These are phyloP conservation scores for Rhagoletis pomonella DNA, from an alignment of 1,140 invertebrate genomes.

Conservation along the genomic window DNA sequence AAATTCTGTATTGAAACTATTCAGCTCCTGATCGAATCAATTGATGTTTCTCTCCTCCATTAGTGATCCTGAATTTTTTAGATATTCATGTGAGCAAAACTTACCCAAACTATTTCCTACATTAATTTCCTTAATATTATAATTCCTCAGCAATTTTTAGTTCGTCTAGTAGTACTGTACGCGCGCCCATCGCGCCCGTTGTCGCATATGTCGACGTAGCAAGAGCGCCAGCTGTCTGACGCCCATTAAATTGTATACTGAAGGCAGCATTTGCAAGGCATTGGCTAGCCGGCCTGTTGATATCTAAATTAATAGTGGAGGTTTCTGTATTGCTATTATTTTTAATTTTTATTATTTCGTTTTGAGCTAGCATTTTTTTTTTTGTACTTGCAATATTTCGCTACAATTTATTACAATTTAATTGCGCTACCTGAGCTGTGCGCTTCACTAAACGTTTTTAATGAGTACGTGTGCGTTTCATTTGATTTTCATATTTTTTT, in stretches of 20 bases:
- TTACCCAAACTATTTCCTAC: no score
- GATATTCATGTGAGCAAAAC: no score
- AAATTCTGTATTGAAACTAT: no score
- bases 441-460: constrained; percentile 43
- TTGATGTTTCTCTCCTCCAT: no score
- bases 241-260: constrained; percentile 7
- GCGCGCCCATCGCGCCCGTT: no score
- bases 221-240: neutral
- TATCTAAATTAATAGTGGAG: constrained; percentile 17
- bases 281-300: neutral
- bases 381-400: constrained; percentile 17
- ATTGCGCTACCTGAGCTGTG: constrained; percentile 15
- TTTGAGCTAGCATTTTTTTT: neutral
- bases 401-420: constrained; percentile 39
- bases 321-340: neutral
- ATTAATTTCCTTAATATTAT: no score
- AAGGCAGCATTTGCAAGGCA: neutral
- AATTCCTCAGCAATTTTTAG: no score
- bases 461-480: constrained; percentile 25
- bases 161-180: no score
- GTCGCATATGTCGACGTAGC: neutral
- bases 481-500: constrained; percentile 9
- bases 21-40: no score
- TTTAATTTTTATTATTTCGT: neutral
- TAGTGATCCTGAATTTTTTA: no score